Evolutionary conservation across 2,888 invertebrate genomes (phyloP).

Genomic region (Eustalomyia histrio): DNA sequence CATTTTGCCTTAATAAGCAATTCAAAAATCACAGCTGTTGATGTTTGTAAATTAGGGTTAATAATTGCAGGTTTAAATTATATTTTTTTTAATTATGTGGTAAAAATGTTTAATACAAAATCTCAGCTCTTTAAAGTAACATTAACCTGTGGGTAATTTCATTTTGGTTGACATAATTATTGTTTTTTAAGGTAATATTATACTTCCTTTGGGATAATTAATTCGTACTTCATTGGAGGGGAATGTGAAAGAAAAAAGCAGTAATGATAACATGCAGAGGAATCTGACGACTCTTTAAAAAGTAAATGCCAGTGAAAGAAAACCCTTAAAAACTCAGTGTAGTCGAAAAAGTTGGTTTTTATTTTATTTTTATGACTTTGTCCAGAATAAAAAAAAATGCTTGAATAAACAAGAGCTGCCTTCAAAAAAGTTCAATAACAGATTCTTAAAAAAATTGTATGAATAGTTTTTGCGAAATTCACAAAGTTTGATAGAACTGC

Average conservation of each 20-base stretch:
- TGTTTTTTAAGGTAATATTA: constrained; percentile 46
- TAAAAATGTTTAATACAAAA: constrained; percentile 36
- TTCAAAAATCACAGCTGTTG: constrained; percentile 56
- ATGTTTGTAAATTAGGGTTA: constrained; percentile 22
- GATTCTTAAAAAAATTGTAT: too few relatives aligned
- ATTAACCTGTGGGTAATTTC: constrained; percentile 44
- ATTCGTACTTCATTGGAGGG: constrained; percentile 53
- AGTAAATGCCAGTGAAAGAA: too few relatives aligned
- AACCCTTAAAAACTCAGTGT: too few relatives aligned
- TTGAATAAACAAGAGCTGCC: too few relatives aligned
- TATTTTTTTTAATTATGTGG: constrained; percentile 47
- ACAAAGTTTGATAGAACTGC: too few relatives aligned
- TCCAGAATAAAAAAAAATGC: too few relatives aligned
- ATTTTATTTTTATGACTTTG: too few relatives aligned
- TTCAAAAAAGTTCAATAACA: too few relatives aligned
- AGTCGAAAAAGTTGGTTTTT: too few relatives aligned
- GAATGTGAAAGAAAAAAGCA: constrained; percentile 35
- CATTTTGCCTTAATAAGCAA: neutral
- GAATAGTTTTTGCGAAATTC: too few relatives aligned
- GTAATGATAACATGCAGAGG: neutral
- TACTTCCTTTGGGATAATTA: constrained; percentile 60
- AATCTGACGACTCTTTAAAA: too few relatives aligned
- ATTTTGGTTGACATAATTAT: constrained; percentile 25
- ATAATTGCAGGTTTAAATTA: constrained; percentile 51
- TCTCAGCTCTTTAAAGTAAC: constrained; percentile 12